Evolutionary conservation across 2,797 vertebrate species (phyloP), one percentile per base, ranked within the genome.

Genomic region (Glyptemys insculpta): DNA sequence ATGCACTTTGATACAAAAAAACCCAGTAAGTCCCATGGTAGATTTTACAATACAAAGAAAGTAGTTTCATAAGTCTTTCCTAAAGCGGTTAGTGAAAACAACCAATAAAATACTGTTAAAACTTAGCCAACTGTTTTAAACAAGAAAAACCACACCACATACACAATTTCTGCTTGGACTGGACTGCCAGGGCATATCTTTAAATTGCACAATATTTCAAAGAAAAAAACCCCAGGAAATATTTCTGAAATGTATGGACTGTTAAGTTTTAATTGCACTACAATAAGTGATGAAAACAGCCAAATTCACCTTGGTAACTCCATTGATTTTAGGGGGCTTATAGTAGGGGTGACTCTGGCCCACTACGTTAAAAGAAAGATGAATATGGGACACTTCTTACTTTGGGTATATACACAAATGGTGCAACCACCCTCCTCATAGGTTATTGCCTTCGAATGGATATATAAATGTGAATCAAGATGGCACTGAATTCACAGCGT

Each of bases 51-150:
- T 41, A 31, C 44, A 65, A 87, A n/a, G 44, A 31, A 80, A 68
- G 62, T 16, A 15, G 27, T 14, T 53, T 25, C 57, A 52, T 11
- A 62, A 62, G 54, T 65, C 37, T 23, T 23, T 18, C 57, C 79
- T 4, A 3, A 49, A 1, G 9, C 41, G 1, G 3, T 0, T 4
- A 31, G 27, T 1, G 57, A 85, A 27, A 31, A 59, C 4, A 1
- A 10, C 9, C 3, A 8, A n/a, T 0, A 5, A 27, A 47, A 29
- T 14, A 11, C 1, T 6, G 89, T 29, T 68, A 37, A 11, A 21
- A 7, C 3, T 1, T 65, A 37, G 12, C 14, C 27, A 78, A 27
- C 74, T 47, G 44, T 47, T 47, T 78, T 78, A 27, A 78, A 78
- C n/a, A 72, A 78, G 44, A 76, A 76, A 49, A 47, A 29, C 12